Evolutionary conservation across 2,888 invertebrate species (phyloP), one percentile per base, ranked within the genome.

Genomic region (Ochropleura leucogaster): DNA sequence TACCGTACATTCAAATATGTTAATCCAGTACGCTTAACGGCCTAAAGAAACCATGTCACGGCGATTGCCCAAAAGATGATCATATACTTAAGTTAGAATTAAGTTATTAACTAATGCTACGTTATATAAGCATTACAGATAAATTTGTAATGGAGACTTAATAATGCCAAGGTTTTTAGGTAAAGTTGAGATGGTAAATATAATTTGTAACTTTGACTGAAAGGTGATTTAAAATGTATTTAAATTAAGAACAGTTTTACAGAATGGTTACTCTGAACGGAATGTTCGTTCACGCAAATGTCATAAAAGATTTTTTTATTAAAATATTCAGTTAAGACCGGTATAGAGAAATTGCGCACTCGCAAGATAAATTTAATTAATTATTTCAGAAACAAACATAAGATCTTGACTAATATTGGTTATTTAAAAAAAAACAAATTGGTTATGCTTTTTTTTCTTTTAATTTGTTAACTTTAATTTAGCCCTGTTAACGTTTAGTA

Each of bases 101-200:
- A 79, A 84, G 66, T 73, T 67, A 79, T 74, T 72, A 83, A 85
- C 75, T 83, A 85, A 83, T 44, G 51, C 62, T 51, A 20, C 53
- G 49, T 85, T 86, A 87, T 65, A 85, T 86, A 87, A 86, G 47
- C 57, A 63, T 85, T 85, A 82, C 74, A 63, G 59, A 74, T 82
- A 76, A 69, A 47, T 84, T 84, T 82, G 82, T 70, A 84, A 82
- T 70, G 46, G 9, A 59, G 62, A 47, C n/a, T 69, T 72, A 72
- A 46, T 84, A 84, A 82, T 81, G 77, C 70, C 82, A 82, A 82
- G 85, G 82, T 84, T 82, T 72, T 72, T 60, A 40, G 47, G 49
- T 51, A 57, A 69, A 76, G 51, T 62, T 65, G 42, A 68, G 71
- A 65, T 68, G 46, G 30, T 51, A 57, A 16, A 63, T 51, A 16